Conservation (phyloP, 2,888 invertebrate genomes). For the Schrankia costaestrigalis region DNA sequence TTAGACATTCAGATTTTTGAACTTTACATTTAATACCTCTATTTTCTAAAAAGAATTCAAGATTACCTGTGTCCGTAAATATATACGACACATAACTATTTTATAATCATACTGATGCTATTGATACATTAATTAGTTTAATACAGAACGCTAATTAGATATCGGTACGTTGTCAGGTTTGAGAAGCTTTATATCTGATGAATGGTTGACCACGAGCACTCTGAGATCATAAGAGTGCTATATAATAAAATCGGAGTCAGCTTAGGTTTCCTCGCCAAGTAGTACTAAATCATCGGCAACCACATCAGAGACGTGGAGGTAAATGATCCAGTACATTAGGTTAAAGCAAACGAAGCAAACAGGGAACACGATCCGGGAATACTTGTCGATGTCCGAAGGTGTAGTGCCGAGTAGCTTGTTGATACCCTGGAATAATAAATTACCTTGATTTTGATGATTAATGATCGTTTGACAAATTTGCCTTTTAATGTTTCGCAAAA, state of each 20-base stretch:
- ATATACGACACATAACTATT: slow-evolving; percentile 28
- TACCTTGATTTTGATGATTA: slow-evolving; percentile 7
- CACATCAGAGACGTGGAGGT: slow-evolving; percentile 97
- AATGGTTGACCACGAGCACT: slow-evolving; percentile 35
- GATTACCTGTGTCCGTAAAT: slow-evolving; percentile 33
- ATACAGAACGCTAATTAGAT: slow-evolving; percentile 31
- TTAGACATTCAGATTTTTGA: slow-evolving; percentile 24
- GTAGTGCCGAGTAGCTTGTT: slow-evolving; percentile 95
- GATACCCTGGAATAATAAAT: slow-evolving; percentile 83
- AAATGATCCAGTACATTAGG: slow-evolving; percentile 98
- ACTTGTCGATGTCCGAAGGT: slow-evolving; percentile 99
- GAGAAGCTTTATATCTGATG: slow-evolving; percentile 28
- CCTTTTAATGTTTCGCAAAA: slow-evolving; percentile 4
- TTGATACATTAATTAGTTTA: slow-evolving; percentile 20
- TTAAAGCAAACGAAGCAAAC: slow-evolving; percentile 99
- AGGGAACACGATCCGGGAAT: slow-evolving; percentile 98
- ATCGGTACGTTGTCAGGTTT: slow-evolving; percentile 26
- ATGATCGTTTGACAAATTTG: too few relatives aligned
- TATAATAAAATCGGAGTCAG: slow-evolving; percentile 8
- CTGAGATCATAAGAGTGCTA: slow-evolving; percentile 27
- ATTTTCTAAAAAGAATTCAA: slow-evolving; percentile 28
- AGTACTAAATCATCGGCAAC: slow-evolving; percentile 96
- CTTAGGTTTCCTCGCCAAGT: slow-evolving; percentile 83
- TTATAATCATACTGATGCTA: slow-evolving; percentile 24
- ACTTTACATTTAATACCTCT: slow-evolving; percentile 24